A percentile compares a stretch with the other conserved stretches of the same genome.
Evolutionary conservation across 1,140 invertebrate genomes (phyloP).

Genomic region (Linepithema humile): DNA sequence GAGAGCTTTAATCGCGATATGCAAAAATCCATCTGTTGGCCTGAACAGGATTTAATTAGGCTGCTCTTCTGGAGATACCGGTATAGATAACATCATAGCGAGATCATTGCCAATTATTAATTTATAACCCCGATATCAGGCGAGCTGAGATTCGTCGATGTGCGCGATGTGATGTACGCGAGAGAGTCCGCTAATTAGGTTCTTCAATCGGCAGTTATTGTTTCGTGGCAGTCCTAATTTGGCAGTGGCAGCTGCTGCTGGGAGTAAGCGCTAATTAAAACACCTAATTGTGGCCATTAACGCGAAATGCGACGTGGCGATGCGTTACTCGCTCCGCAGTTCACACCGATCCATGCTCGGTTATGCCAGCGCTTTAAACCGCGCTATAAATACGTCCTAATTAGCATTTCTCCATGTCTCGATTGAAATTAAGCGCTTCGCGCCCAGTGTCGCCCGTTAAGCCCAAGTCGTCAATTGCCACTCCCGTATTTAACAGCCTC

Average conservation of each 20-base stretch:
- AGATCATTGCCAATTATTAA: slow-evolving; percentile 74
- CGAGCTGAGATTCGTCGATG: slow-evolving; percentile 53
- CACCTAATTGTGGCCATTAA: slow-evolving; percentile 84
- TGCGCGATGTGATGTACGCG: slow-evolving; percentile 50
- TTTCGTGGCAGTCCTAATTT: slow-evolving; percentile 82
- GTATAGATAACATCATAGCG: slow-evolving; percentile 45
- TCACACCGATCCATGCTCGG: slow-evolving; percentile 77
- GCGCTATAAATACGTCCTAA: slow-evolving; percentile 74
- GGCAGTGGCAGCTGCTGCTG: slow-evolving; percentile 78
- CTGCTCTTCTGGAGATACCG: slow-evolving; percentile 52
- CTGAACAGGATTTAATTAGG: slow-evolving; percentile 55
- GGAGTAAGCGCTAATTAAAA: slow-evolving; percentile 83
- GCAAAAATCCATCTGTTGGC: slow-evolving; percentile 36
- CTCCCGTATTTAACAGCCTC: slow-evolving; percentile 66
- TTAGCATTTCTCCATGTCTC: slow-evolving; percentile 76
- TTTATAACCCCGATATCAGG: slow-evolving; percentile 68
- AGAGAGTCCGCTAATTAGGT: slow-evolving; percentile 79
- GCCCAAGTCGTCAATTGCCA: slow-evolving; percentile 66
- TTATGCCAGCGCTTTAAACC: slow-evolving; percentile 70
- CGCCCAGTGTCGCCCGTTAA: slow-evolving; percentile 59
- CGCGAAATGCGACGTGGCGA: slow-evolving; percentile 80
- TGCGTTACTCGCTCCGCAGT: slow-evolving; percentile 75
- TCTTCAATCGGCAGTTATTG: slow-evolving; percentile 83
- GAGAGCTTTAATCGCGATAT: slow-evolving; percentile 15
- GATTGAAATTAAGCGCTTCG: slow-evolving; percentile 71